Percentiles rank a stretch among this genome's conserved stretches.
phyloP scores from a whole-genome alignment of 2,113 vertebrate species.

The Kryptolebias marmoratus region DNA sequence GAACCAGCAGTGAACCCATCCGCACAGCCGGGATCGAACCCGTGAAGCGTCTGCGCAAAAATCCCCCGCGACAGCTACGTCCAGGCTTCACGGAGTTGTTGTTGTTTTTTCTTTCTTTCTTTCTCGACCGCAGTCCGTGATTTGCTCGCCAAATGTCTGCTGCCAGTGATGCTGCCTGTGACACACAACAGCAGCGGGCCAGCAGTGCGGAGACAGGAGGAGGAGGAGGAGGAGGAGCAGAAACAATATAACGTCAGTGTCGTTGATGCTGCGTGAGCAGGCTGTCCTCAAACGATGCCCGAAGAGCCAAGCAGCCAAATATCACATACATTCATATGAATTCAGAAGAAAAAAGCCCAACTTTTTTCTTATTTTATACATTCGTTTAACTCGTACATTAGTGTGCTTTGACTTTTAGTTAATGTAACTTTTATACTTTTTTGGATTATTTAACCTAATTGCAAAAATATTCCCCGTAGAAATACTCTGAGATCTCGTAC shows the following conservation, averaged over 20 bases:
- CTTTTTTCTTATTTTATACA: too few relatives aligned
- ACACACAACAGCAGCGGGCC: conserved; percentile 52
- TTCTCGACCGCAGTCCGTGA: conserved; percentile 39
- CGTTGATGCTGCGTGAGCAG: conserved; percentile 45
- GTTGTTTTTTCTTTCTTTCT: not conserved
- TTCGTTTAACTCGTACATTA: too few relatives aligned
- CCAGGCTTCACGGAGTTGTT: conserved; percentile 15
- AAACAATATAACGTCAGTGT: conserved; percentile 54
- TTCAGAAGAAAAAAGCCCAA: not conserved
- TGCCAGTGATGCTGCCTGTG: conserved; percentile 64
- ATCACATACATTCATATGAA: not conserved
- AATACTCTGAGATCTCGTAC: too few relatives aligned
- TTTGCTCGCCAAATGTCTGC: conserved; percentile 53
- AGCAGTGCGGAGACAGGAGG: conserved; percentile 65
- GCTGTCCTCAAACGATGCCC: conserved; percentile 27
- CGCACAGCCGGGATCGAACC: conserved; percentile 29
- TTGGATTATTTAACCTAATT: too few relatives aligned
- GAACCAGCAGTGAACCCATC: conserved; percentile 67
- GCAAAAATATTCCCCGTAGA: too few relatives aligned
- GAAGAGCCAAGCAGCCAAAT: not conserved
- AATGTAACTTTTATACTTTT: too few relatives aligned
- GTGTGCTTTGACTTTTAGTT: too few relatives aligned
- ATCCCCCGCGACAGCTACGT: not conserved
- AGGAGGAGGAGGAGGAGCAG: conserved; percentile 1
- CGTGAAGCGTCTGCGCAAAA: not conserved